A percentile compares a stretch with the other conserved stretches of the same genome.
phyloP scores from a whole-genome alignment of 2,888 invertebrate species.

The Mythimna albipuncta region DNA sequence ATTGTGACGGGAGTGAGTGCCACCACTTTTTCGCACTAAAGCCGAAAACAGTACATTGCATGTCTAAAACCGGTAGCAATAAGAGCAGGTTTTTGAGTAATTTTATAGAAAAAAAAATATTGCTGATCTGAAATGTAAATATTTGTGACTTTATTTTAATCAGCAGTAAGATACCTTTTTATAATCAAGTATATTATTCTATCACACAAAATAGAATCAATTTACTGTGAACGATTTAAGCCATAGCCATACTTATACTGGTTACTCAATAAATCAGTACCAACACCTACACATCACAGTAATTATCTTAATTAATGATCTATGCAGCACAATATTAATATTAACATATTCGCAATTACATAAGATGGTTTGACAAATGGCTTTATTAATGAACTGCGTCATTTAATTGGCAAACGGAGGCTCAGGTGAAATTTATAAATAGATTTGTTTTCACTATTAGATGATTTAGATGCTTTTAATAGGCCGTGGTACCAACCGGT shows the following conservation, averaged over 20 bases:
- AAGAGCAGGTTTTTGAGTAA: no score
- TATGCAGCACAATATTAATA: conserved; percentile 28
- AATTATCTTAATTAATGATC: conserved; percentile 50
- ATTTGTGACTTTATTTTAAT: not conserved
- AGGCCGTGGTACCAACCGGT: no score
- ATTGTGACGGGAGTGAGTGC: no score
- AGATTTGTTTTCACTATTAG: not conserved
- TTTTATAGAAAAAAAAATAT: not conserved
- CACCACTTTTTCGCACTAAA: no score
- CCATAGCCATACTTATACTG: not conserved
- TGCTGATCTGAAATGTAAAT: not conserved
- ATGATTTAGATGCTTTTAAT: no score
- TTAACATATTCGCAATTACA: conserved; percentile 50
- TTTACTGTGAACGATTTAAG: not conserved
- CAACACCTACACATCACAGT: not conserved
- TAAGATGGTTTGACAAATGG: conserved; percentile 40
- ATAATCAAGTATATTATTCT: not conserved
- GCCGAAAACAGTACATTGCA: no score
- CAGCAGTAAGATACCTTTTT: no score
- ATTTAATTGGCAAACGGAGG: not conserved
- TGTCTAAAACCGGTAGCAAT: no score
- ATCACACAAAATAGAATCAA: not conserved
- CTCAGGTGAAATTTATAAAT: not conserved
- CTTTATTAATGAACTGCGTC: conserved; percentile 33
- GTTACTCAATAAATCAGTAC: not conserved